Base-by-base conservation (phyloP, 1,140 invertebrate species). In the Nomia melanderi region DNA sequence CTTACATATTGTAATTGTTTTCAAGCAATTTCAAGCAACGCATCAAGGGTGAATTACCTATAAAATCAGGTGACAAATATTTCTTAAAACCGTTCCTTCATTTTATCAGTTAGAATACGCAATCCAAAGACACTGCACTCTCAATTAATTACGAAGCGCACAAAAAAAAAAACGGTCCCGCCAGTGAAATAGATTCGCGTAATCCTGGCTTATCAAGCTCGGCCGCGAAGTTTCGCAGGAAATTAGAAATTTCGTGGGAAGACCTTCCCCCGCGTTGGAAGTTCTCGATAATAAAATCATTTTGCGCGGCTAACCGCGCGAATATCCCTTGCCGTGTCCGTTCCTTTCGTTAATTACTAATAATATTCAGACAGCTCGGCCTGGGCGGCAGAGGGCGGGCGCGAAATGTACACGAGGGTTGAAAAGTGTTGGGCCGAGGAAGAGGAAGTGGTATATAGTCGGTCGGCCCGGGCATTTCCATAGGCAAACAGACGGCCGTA, bases 341-440 rank as follows among this genome's bases (percentile, higher is more conserved):
- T 71, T 70, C 67, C 86, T 88, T 84, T 78, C 86, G 87, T 88
- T 91, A 91, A 92, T 92, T 91, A 92, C 90, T 92, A 92, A 92
- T 92, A 92, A 92, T 91, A 92, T 92, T 92, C 91, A 90, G 88
- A 89, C 89, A 84, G 77, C 53, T 29, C 33, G n/a, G 53, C 6
- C n/a, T n/a, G n/a, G n/a, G 23, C 5, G 47, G 20, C 14, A 14
- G 41, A 17, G 39, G 64, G 31, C 11, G 47, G 60, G 60, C 33
- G 53, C 8, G 67, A 78, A 73, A 74, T 62, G 67, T 79, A 70
- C 73, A 50, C 73, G 69, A 54, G 54, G 78, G 60, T 66, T 29
- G 41, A 29, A 47, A 31, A 33, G 33, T 44, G 82, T 59, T 41
- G 80, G 54, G 69, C 56, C 53, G 70, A 72, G 62, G 60, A 60